Evolutionary conservation across 2,888 invertebrate genomes (phyloP), one percentile per base, ranked within the genome.

Genomic region (Rutpela maculata): DNA sequence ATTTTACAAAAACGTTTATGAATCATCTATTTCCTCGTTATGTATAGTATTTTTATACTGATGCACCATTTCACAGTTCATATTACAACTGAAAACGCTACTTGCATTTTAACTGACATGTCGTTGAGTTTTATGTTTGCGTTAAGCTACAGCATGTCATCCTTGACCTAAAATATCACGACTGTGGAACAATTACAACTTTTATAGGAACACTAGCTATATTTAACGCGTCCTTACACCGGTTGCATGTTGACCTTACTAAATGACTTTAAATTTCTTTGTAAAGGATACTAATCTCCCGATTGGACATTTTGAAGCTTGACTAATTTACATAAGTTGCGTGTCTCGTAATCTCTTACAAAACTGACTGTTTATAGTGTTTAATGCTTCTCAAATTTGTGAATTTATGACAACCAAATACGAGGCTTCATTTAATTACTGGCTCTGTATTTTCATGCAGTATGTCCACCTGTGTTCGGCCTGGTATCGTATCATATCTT

Each of bases 261-360:
- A 50, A 50, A n/a, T 50, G 50, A 50, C 50, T n/a, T 50, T n/a
- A 50, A 50, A 35, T n/a, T 50, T 50, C 50, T 50, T 50, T 50
- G 50, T 50, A 50, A 50, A n/a, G 50, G 50, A 7, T 2, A 50
- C 15, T 50, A 50, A 50, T 50, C 50, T 7, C 12, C 12, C 50
- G n/a, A 17, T n/a, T n/a, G 17, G 50, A 50, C 50, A 6, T n/a
- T 50, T n/a, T 50, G n/a, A 50, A 50, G 50, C 50, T 50, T 15
- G 5, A 50, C n/a, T n/a, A n/a, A 50, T 50, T 50, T 50, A 50
- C 50, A 50, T 50, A 50, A 50, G 50, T 15, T 50, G 50, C 50
- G 50, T 50, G 50, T 50, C n/a, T 50, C n/a, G 4, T n/a, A 50
- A 15, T 50, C 50, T 50, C 17, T n/a, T 50, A 7, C n/a, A 50